phyloP scores from a whole-genome alignment of 2,888 invertebrate genomes.

The Thyatira batis region DNA sequence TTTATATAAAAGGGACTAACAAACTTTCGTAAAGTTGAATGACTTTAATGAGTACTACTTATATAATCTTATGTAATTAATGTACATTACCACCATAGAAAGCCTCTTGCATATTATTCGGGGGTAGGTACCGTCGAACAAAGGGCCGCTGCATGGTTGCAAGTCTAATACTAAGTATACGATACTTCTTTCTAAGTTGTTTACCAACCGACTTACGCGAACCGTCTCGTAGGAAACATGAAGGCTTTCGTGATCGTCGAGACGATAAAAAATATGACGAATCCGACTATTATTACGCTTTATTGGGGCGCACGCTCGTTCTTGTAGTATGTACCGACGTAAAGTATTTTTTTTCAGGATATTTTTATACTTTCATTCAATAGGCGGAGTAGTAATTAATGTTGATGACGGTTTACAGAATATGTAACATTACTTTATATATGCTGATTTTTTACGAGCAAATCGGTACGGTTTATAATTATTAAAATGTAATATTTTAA shows the following conservation, averaged over 20 bases:
- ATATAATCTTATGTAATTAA: too few species aligned
- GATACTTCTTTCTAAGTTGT: constrained; percentile 23
- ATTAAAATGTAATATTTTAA: too few species aligned
- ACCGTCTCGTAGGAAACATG: constrained; percentile 10
- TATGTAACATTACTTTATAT: too few species aligned
- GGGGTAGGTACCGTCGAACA: constrained; percentile 55
- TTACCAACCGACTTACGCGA: constrained; percentile 31
- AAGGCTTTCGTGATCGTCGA: constrained; percentile 59
- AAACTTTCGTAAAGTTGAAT: too few species aligned
- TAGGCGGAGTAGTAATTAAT: too few species aligned
- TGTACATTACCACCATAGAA: constrained; percentile 64
- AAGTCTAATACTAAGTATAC: too few species aligned
- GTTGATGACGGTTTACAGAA: too few species aligned
- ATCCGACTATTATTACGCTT: constrained; percentile 61
- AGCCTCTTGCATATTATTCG: constrained; percentile 66
- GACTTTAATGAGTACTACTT: too few species aligned
- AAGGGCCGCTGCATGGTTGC: constrained; percentile 70
- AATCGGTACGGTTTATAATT: too few species aligned
- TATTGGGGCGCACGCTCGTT: constrained; percentile 67
- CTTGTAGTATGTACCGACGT: constrained; percentile 27
- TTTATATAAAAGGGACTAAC: too few species aligned
- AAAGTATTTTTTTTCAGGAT: constrained; percentile 4
- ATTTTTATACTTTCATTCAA: neutral
- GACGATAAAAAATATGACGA: constrained; percentile 75
- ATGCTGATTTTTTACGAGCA: too few species aligned